Percentiles rank a stretch among this genome's conserved stretches.
Evolutionary conservation across 1,140 invertebrate genomes (phyloP).

Genomic region (Brachionus paranguensis): DNA sequence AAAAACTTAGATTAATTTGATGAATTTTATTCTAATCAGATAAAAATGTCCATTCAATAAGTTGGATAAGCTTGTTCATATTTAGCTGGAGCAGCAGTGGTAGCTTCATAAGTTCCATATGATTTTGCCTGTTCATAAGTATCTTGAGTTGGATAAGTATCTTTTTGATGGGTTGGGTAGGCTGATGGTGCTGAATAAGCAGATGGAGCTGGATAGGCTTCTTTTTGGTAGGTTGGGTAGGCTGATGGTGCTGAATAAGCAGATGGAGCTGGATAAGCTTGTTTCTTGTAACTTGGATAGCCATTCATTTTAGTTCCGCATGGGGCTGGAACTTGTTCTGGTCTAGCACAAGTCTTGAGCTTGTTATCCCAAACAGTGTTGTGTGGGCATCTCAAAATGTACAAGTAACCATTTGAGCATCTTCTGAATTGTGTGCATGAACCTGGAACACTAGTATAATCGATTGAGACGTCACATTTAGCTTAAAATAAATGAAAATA

Average conservation of each 20-base stretch:
- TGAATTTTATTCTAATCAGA: background rate
- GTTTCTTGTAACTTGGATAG: background rate
- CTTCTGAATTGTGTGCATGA: background rate
- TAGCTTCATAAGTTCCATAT: background rate
- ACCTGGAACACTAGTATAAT: background rate
- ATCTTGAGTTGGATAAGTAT: background rate
- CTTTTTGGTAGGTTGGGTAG: background rate
- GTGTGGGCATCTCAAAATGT: conserved; percentile 9
- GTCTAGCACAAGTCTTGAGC: background rate
- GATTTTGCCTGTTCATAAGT: background rate
- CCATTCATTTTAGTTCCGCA: background rate
- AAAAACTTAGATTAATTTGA: background rate
- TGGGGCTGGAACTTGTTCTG: background rate
- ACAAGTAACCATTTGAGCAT: background rate
- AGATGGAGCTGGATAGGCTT: background rate
- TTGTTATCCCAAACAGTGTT: background rate
- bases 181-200: background rate
- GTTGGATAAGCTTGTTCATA: background rate
- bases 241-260: background rate
- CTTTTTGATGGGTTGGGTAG: background rate
- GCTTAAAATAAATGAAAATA: background rate
- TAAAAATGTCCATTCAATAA: background rate
- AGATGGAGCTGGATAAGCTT: too few relatives aligned
- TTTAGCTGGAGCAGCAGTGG: background rate
- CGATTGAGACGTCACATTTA: background rate